These are phyloP conservation scores for Acronicta leporina DNA, from an alignment of 2,888 invertebrate genomes.

Conservation along the genomic window DNA sequence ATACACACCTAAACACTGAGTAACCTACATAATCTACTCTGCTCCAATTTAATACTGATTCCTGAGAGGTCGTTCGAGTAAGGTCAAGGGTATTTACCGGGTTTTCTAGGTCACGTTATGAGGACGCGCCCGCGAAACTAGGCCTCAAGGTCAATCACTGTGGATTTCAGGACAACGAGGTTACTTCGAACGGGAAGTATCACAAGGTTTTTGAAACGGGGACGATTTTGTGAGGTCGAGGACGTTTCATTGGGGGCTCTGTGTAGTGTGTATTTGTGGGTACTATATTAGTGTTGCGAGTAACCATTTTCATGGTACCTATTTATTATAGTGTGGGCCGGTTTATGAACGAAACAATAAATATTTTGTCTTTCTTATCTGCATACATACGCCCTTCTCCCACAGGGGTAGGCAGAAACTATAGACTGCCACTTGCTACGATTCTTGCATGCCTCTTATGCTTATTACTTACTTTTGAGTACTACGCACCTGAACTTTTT, in stretches of 20 bases:
- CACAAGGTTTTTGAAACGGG: slow-evolving; percentile 45
- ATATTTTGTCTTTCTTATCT: too few species aligned
- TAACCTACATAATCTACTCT: slow-evolving; percentile 35
- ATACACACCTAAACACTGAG: not conserved
- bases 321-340: too few species aligned
- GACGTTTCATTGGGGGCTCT: not conserved
- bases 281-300: too few species aligned
- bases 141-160: slow-evolving; percentile 48
- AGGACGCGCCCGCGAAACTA: slow-evolving; percentile 46
- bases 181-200: slow-evolving; percentile 36
- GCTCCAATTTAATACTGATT: slow-evolving; percentile 16
- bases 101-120: slow-evolving; percentile 48
- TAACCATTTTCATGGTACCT: too few species aligned
- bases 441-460: too few species aligned
- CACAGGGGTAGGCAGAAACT: too few species aligned
- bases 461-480: too few species aligned
- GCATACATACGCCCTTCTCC: too few species aligned
- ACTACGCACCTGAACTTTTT: too few species aligned
- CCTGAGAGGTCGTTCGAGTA: slow-evolving; percentile 33
- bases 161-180: slow-evolving; percentile 49
- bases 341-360: too few species aligned
- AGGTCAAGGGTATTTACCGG: slow-evolving; percentile 51
- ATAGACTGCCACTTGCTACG: too few species aligned
- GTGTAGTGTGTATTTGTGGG: slow-evolving; percentile 7
- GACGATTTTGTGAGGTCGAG: slow-evolving; percentile 21